phyloP scores from a whole-genome alignment of 2,113 vertebrate genomes.

The Forbesichthys agassizii region DNA sequence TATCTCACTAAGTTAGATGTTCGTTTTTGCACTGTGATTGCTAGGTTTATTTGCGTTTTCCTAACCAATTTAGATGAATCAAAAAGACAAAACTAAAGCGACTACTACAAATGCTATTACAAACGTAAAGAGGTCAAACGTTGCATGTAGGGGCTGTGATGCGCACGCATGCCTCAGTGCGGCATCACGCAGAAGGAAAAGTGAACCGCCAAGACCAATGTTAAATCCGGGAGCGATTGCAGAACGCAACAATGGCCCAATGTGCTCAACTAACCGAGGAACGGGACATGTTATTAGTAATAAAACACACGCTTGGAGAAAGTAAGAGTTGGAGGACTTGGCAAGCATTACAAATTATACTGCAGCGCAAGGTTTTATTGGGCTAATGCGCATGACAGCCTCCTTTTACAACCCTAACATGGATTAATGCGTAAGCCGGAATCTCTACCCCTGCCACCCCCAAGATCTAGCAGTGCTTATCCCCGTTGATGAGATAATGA shows the following conservation, averaged over 20 bases:
- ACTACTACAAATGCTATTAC: too few species aligned
- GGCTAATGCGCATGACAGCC: constrained; percentile 1
- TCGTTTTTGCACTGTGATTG: not conserved
- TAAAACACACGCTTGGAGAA: constrained; percentile 3
- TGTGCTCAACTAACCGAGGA: constrained; percentile 1
- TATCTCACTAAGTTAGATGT: too few species aligned
- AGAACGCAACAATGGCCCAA: not conserved
- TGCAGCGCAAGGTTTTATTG: constrained; percentile 18
- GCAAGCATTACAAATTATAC: constrained; percentile 18
- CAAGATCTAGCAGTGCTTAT: too few species aligned
- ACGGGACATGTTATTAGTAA: not conserved
- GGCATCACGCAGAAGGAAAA: not conserved
- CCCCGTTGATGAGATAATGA: too few species aligned
- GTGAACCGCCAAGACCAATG: not conserved
- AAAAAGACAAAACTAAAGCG: not conserved
- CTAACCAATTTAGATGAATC: not conserved
- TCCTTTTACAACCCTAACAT: constrained; percentile 7
- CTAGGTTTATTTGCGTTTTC: not conserved
- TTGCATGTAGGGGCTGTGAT: too few species aligned
- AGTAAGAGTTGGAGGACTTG: constrained; percentile 7
- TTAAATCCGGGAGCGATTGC: not conserved
- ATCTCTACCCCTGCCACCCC: too few species aligned
- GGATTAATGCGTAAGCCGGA: not conserved
- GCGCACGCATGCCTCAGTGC: too few species aligned
- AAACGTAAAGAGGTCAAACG: not conserved